Conservation (phyloP, 2,888 invertebrate genomes). For the Cheilosia vernalis region DNA sequence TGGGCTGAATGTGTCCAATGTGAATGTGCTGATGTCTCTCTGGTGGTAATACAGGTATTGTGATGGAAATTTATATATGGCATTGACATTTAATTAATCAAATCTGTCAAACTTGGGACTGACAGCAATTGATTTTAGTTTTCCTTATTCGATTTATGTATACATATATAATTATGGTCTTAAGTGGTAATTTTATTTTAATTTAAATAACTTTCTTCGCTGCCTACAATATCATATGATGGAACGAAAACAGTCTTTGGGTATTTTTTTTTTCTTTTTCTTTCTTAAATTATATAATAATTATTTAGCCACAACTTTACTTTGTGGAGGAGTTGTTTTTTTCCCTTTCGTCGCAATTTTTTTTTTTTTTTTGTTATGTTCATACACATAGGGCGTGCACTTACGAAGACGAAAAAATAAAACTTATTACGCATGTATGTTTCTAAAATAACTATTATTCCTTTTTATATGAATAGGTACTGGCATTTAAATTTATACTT, state of each 20-base stretch:
- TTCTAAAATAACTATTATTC: conserved; percentile 30
- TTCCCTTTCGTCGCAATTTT: conserved; percentile 11
- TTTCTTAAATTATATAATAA: conserved; percentile 65
- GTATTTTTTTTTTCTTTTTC: conserved; percentile 80
- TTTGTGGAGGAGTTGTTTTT: conserved; percentile 52
- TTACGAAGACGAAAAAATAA: conserved; percentile 28
- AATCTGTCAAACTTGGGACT: conserved; percentile 53
- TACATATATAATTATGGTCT: conserved; percentile 51
- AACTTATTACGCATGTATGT: conserved; percentile 56
- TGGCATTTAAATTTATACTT: conserved; percentile 74
- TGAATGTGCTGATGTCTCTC: conserved; percentile 14
- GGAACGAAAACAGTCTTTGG: conserved; percentile 84
- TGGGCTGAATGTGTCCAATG: conserved; percentile 9
- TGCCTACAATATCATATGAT: conserved; percentile 79
- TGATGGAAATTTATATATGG: conserved; percentile 38
- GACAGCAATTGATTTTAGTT: conserved; percentile 61
- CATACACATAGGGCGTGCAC: conserved; percentile 65
- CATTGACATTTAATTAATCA: conserved; percentile 34
- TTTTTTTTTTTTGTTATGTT: conserved; percentile 36
- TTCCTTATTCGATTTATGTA: conserved; percentile 43
- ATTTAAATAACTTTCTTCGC: conserved; percentile 71
- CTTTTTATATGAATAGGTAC: conserved; percentile 72
- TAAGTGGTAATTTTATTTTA: conserved; percentile 77
- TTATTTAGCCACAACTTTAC: conserved; percentile 73
- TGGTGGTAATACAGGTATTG: conserved; percentile 31